Percentiles rank a stretch among this genome's conserved stretches.
These are phyloP conservation scores for Oxyteleia sp. DNA, from an alignment of 2,888 invertebrate species.

Conservation along the genomic window DNA sequence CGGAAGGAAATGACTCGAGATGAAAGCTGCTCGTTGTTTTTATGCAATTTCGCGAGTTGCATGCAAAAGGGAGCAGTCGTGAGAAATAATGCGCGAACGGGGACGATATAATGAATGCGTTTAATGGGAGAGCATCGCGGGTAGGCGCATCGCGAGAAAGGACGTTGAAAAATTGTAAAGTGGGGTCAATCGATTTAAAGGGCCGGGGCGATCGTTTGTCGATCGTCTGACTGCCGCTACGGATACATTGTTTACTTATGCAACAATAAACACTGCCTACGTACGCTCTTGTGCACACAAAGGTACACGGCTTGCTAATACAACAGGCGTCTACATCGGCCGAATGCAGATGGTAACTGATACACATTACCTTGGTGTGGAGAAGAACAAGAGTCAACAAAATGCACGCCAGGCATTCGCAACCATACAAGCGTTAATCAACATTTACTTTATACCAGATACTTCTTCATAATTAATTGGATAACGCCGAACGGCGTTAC, in stretches of 20 bases:
- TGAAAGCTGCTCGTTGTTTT: too few species aligned
- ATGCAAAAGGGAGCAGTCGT: too few species aligned
- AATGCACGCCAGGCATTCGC: slow-evolving; percentile 49
- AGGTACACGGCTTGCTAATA: too few species aligned
- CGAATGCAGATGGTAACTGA: slow-evolving; percentile 73
- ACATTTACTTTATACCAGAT: slow-evolving; percentile 48
- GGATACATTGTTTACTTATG: slow-evolving; percentile 80
- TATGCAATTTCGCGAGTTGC: too few species aligned
- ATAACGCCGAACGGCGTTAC: not conserved
- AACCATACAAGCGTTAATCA: slow-evolving; percentile 47
- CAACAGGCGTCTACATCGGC: too few species aligned
- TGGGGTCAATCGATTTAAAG: slow-evolving; percentile 59
- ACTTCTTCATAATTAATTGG: slow-evolving; percentile 49
- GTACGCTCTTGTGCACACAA: too few species aligned
- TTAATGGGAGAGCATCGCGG: slow-evolving; percentile 21
- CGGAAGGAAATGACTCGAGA: too few species aligned
- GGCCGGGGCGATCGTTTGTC: slow-evolving; percentile 54
- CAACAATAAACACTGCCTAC: too few species aligned
- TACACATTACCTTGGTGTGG: slow-evolving; percentile 66
- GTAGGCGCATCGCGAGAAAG: slow-evolving; percentile 27
- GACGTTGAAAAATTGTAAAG: slow-evolving; percentile 54
- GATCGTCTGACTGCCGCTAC: slow-evolving; percentile 72
- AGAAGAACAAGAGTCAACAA: slow-evolving; percentile 71
- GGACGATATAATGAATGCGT: slow-evolving; percentile 29
- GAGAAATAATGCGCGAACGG: slow-evolving; percentile 29